Evolutionary conservation across 2,888 invertebrate species (phyloP).

Genomic region (Lithophane leautieri): DNA sequence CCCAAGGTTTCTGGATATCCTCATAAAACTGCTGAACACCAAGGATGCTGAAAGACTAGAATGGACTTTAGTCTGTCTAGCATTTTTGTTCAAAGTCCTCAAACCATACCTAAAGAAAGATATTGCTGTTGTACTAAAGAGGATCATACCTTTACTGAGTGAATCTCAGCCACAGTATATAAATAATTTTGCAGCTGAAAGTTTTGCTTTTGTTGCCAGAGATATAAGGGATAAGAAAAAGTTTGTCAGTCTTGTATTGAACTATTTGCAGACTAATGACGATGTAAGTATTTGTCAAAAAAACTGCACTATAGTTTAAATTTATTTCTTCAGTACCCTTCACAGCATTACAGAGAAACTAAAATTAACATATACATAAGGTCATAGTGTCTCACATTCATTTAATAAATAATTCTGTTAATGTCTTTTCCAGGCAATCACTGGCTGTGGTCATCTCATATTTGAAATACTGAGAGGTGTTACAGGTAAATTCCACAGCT

Average conservation of each 20-base stretch:
- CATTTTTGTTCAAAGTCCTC: constrained; percentile 97
- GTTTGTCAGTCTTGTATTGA: constrained; percentile 93
- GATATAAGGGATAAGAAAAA: constrained; percentile 95
- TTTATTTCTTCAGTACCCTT: background rate
- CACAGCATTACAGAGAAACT: background rate
- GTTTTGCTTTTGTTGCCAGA: constrained; percentile 98
- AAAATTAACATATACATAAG: background rate
- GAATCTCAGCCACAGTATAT: constrained; percentile 95
- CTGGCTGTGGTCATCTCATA: constrained; percentile 96
- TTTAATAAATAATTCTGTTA: background rate
- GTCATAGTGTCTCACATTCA: background rate
- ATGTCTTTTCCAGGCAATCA: constrained; percentile 91
- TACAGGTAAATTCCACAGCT: constrained; percentile 95
- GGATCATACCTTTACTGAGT: constrained; percentile 94
- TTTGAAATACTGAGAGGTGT: constrained; percentile 97
- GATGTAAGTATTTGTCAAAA: constrained; percentile 90
- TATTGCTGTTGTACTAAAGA: constrained; percentile 93
- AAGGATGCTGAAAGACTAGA: constrained; percentile 96
- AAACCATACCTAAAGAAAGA: constrained; percentile 96
- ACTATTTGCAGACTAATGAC: constrained; percentile 91
- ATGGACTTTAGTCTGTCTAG: constrained; percentile 95
- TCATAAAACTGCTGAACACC: constrained; percentile 93
- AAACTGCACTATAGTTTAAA: background rate
- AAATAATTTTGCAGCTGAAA: constrained; percentile 98
- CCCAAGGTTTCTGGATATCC: constrained; percentile 92